Conservation (phyloP, 2,888 invertebrate genomes). For the Sarcophaga carnaria region DNA sequence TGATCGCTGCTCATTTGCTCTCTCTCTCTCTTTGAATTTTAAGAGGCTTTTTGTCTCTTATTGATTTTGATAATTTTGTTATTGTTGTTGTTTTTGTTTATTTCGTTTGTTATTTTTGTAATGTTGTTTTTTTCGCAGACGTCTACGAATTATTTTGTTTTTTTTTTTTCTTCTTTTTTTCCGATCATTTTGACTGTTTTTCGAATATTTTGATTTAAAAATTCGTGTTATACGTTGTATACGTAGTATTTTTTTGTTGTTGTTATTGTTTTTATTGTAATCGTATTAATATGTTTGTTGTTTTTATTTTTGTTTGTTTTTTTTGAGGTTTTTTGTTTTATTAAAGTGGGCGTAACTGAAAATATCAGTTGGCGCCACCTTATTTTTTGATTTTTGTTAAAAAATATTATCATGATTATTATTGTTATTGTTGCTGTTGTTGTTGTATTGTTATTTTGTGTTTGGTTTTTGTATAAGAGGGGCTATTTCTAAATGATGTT, state of each 20-base stretch:
- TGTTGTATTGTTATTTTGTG: slow-evolving; percentile 17
- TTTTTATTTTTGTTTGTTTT: background rate
- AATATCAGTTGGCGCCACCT: slow-evolving; percentile 79
- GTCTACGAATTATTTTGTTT: slow-evolving; percentile 45
- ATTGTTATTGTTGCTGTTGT: slow-evolving; percentile 26
- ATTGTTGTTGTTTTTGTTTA: slow-evolving; percentile 29
- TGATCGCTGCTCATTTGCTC: too few species aligned
- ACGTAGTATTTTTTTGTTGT: slow-evolving; percentile 24
- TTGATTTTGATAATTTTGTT: slow-evolving; percentile 29
- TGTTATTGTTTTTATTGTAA: slow-evolving; percentile 35
- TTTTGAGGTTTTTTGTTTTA: background rate
- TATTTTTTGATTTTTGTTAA: slow-evolving; percentile 70
- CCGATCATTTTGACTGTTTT: too few species aligned
- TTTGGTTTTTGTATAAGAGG: background rate
- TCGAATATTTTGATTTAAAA: too few species aligned
- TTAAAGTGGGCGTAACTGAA: slow-evolving; percentile 78
- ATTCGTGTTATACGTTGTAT: too few species aligned
- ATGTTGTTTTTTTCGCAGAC: slow-evolving; percentile 44
- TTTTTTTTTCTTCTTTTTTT: background rate
- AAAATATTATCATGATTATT: background rate
- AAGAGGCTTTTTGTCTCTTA: slow-evolving; percentile 19
- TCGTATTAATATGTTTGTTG: background rate
- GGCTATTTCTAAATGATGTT: slow-evolving; percentile 34
- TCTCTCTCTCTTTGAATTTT: background rate
- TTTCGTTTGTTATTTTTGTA: background rate